phyloP scores from a whole-genome alignment of 2,797 vertebrate species.

The Gallinago solitaria region DNA sequence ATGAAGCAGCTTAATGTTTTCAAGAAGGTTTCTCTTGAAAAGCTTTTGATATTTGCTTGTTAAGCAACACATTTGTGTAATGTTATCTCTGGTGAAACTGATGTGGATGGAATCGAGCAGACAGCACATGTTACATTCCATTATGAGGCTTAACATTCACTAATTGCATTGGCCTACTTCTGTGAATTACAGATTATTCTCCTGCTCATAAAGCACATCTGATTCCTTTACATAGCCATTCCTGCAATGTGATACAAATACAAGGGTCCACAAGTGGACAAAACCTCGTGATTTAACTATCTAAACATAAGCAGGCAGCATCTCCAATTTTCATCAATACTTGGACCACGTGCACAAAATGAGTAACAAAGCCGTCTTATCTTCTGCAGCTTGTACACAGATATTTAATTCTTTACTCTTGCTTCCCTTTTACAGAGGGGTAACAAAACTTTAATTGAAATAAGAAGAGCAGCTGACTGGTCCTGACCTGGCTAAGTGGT shows the following conservation, averaged over 20 bases:
- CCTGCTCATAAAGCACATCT: background rate
- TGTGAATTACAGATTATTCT: constrained; percentile 16
- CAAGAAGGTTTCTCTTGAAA: background rate
- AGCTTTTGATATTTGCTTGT: background rate
- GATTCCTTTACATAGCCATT: background rate
- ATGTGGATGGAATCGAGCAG: background rate
- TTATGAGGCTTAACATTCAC: background rate
- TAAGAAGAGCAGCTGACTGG: constrained; percentile 15
- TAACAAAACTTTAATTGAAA: constrained; percentile 40
- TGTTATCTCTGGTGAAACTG: background rate
- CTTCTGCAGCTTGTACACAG: background rate
- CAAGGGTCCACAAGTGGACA: background rate
- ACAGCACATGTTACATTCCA: background rate
- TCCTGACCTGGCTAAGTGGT: background rate
- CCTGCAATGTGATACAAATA: background rate
- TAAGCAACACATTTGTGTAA: background rate
- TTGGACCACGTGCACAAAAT: background rate
- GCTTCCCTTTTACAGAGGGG: background rate
- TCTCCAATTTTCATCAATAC: background rate
- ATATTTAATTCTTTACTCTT: background rate
- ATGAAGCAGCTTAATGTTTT: background rate
- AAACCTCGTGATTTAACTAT: background rate
- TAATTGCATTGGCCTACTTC: constrained; percentile 44
- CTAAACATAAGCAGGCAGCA: background rate
- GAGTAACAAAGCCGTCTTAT: background rate